Conservation (phyloP, 2,797 vertebrate species). For the Peromyscus aztecus region DNA sequence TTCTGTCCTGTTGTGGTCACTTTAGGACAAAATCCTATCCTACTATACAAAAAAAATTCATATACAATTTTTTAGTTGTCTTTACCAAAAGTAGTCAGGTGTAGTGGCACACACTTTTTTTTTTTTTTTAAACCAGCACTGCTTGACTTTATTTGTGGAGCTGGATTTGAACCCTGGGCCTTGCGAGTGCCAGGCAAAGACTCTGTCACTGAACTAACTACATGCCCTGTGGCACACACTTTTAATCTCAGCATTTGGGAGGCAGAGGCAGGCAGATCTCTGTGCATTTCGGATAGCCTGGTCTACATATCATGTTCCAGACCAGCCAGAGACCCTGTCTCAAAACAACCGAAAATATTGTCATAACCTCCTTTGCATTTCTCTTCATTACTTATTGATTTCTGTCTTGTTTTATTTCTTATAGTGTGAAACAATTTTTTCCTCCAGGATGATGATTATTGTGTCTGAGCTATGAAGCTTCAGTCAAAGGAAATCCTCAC, state of each 20-base stretch:
- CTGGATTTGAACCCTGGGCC: neutral
- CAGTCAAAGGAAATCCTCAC: constrained; percentile 92
- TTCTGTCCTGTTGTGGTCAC: neutral
- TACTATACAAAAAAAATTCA: neutral
- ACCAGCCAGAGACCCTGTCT: neutral
- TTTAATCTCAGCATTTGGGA: neutral
- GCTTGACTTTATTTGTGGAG: neutral
- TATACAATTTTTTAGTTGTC: neutral
- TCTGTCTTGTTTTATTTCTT: neutral
- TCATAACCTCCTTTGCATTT: neutral
- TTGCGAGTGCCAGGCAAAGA: neutral
- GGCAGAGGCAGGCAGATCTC: neutral
- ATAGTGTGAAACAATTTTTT: neutral
- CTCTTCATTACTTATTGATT: neutral
- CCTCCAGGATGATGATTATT: constrained; percentile 93
- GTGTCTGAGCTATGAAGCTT: constrained; percentile 95
- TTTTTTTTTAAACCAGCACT: neutral
- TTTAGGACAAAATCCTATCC: neutral
- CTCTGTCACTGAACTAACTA: neutral
- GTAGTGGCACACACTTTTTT: neutral
- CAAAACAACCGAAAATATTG: neutral
- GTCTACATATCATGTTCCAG: neutral
- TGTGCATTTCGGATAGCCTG: neutral
- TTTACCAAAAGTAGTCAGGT: neutral
- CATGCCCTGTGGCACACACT: neutral